Percentiles rank a stretch among this genome's conserved stretches.
Evolutionary conservation across 2,797 vertebrate species (phyloP).

Genomic region (Rhinogobio ventralis): DNA sequence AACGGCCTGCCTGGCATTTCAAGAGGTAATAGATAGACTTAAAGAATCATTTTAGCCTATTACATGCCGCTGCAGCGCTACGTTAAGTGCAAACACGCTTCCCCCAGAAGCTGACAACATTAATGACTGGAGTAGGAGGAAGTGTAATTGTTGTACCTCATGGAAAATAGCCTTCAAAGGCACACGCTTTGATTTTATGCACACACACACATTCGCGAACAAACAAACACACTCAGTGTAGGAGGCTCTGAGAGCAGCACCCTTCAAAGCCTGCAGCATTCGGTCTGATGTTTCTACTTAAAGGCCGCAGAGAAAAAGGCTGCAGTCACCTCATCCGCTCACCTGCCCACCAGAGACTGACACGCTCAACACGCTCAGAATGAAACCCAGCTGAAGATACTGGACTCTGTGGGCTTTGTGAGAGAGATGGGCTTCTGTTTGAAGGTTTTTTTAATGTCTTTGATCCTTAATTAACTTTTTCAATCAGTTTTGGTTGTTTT

Average conservation of each 20-base stretch:
- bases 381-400: constrained; percentile 3
- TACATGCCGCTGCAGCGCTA: neutral
- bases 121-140: constrained; percentile 29
- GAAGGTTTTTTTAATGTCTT: neutral
- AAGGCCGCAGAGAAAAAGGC: constrained; percentile 30
- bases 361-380: constrained; percentile 5
- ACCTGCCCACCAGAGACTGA: constrained; percentile 30
- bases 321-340: constrained; percentile 14
- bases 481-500: no score
- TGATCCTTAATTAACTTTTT: neutral
- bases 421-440: neutral
- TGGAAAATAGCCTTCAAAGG: constrained; percentile 21
- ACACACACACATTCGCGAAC: neutral
- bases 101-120: neutral
- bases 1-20: neutral
- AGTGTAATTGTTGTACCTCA: constrained; percentile 25
- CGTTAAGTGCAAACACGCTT: constrained; percentile 26
- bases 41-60: neutral
- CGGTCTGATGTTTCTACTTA: constrained; percentile 35
- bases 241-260: constrained; percentile 32
- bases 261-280: constrained; percentile 51
- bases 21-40: neutral
- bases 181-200: constrained; percentile 17
- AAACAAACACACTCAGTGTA: constrained; percentile 18
- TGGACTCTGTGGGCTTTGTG: neutral